phyloP scores from a whole-genome alignment of 1,140 invertebrate species.

The Venturia canescens region DNA sequence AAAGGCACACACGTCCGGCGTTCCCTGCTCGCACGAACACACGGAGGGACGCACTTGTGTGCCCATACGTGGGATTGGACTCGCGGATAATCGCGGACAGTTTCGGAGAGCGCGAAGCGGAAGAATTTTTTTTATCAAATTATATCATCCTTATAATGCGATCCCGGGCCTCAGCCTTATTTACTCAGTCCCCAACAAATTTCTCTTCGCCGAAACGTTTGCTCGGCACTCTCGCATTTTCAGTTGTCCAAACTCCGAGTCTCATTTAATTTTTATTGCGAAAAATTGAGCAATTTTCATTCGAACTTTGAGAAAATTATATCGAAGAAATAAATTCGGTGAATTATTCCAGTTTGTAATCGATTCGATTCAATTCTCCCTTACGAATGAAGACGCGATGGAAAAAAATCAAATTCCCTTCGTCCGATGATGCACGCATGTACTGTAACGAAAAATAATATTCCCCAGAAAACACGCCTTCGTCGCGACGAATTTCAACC shows the following conservation, averaged over 20 bases:
- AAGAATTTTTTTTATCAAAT: slow-evolving; percentile 35
- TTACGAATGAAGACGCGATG: no score
- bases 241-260: no score
- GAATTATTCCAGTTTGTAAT: no score
- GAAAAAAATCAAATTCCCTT: no score
- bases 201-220: background rate
- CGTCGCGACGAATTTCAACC: no score
- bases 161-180: slow-evolving; percentile 53
- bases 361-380: no score
- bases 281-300: no score
- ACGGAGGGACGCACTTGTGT: slow-evolving; percentile 29
- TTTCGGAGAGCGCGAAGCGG: slow-evolving; percentile 38
- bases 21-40: slow-evolving; percentile 57
- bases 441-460: no score
- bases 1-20: slow-evolving; percentile 35
- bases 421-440: no score
- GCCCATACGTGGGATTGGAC: slow-evolving; percentile 54
- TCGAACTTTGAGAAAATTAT: background rate
- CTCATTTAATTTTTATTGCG: no score
- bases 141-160: slow-evolving; percentile 59
- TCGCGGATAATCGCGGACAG: slow-evolving; percentile 64
- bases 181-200: background rate
- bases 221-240: no score
- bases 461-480: no score
- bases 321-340: background rate